A percentile compares a stretch with the other conserved stretches of the same genome.
Evolutionary conservation across 2,888 invertebrate genomes (phyloP).

Genomic region (Uloborus plumipes): DNA sequence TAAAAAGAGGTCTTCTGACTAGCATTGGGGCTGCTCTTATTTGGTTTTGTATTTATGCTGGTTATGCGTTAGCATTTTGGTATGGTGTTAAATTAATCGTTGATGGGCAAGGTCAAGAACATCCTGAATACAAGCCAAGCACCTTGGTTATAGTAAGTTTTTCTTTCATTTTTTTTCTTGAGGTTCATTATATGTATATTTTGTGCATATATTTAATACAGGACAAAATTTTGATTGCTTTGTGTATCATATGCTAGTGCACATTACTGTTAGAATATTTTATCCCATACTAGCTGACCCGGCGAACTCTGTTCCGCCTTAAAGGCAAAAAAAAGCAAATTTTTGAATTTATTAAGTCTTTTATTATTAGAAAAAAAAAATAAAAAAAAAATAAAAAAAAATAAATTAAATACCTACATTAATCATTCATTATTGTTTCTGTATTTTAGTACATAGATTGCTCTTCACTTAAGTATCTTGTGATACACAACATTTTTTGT

Average conservation of each 20-base stretch:
- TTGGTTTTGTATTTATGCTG: slow-evolving; percentile 78
- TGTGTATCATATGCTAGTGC: background rate
- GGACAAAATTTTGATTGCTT: background rate
- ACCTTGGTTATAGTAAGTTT: slow-evolving; percentile 80
- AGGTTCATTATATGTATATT: background rate
- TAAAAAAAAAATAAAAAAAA: too few species aligned
- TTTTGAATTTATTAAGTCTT: too few species aligned
- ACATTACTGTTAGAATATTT: too few species aligned
- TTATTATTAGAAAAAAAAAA: too few species aligned
- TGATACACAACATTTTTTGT: too few species aligned
- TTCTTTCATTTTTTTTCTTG: background rate
- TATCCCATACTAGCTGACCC: too few species aligned
- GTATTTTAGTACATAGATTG: too few species aligned
- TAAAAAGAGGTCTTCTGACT: slow-evolving; percentile 78
- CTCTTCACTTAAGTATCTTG: too few species aligned
- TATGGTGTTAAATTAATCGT: slow-evolving; percentile 75
- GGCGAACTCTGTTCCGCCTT: too few species aligned
- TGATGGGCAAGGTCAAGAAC: slow-evolving; percentile 49
- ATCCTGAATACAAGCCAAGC: slow-evolving; percentile 78
- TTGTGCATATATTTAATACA: background rate
- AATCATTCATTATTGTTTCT: too few species aligned
- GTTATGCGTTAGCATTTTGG: slow-evolving; percentile 84
- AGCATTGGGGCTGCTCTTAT: slow-evolving; percentile 81
- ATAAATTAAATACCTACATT: too few species aligned
- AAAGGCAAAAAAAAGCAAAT: too few species aligned